A percentile compares a stretch with the other conserved stretches of the same genome.
Evolutionary conservation across 1,140 invertebrate species (phyloP).

Genomic region (Magallana ariakensis): DNA sequence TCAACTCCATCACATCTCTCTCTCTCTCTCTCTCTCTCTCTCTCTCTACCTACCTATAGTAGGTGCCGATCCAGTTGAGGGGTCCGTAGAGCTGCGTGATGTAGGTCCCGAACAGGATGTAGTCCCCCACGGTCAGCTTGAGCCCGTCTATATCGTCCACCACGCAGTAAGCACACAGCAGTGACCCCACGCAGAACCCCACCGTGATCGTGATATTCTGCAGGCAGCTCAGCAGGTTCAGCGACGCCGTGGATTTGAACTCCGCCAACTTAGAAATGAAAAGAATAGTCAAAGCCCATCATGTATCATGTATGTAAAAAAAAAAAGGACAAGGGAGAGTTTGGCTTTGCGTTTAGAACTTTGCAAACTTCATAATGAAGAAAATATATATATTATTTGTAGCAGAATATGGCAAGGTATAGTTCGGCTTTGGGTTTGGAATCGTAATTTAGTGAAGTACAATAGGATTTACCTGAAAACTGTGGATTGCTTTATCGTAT

Average conservation of each 20-base stretch:
- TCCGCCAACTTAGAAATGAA: conserved; percentile 86
- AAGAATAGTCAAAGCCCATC: neutral
- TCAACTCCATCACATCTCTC: too few relatives aligned
- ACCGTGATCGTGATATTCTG: conserved; percentile 93
- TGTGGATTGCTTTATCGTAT: conserved; percentile 89
- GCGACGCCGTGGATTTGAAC: conserved; percentile 89
- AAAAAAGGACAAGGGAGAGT: too few relatives aligned
- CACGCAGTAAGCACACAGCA: conserved; percentile 90
- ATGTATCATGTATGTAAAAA: too few relatives aligned
- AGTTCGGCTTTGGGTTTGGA: too few relatives aligned
- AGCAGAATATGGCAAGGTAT: too few relatives aligned
- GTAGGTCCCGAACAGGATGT: conserved; percentile 95
- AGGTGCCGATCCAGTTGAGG: conserved; percentile 97
- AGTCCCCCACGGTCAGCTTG: conserved; percentile 92
- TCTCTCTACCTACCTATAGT: conserved; percentile 87
- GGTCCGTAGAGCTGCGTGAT: conserved; percentile 96
- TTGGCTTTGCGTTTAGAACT: too few relatives aligned
- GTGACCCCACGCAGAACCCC: conserved; percentile 90
- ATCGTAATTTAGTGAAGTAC: too few relatives aligned
- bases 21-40: too few relatives aligned
- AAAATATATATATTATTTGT: too few relatives aligned
- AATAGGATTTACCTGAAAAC: conserved; percentile 85
- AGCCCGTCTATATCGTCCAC: conserved; percentile 57
- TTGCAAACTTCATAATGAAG: too few relatives aligned
- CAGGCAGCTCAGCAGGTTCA: conserved; percentile 92